These are phyloP conservation scores for Pachypanchax playfairii DNA, from an alignment of 2,113 vertebrate genomes.

Conservation along the genomic window DNA sequence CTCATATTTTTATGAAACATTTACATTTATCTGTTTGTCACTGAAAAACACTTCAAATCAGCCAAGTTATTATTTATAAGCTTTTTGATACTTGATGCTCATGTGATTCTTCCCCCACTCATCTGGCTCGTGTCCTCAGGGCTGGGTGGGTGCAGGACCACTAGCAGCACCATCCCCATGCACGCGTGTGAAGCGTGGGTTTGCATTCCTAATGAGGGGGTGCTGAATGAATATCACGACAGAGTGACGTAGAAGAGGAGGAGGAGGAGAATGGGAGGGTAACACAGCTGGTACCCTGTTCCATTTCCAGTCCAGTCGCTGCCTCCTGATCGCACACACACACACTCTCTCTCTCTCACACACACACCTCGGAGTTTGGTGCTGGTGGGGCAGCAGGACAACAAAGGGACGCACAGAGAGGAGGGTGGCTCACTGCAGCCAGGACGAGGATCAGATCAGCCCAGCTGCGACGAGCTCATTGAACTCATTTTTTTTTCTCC, in stretches of 20 bases:
- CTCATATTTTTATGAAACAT: neutral
- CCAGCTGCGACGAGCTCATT: slow-evolving; percentile 18
- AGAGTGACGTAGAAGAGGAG: slow-evolving; percentile 62
- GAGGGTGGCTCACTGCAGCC: slow-evolving; percentile 28
- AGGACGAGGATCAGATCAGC: slow-evolving; percentile 19
- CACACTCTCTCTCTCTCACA: slow-evolving; percentile 17
- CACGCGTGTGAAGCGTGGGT: slow-evolving; percentile 73
- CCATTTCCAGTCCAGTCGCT: slow-evolving; percentile 46
- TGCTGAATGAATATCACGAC: slow-evolving; percentile 70
- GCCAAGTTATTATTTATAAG: too few relatives aligned
- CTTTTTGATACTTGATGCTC: too few relatives aligned
- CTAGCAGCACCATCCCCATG: slow-evolving; percentile 26
- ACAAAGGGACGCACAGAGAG: slow-evolving; percentile 76
- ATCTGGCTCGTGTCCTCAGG: slow-evolving; percentile 12
- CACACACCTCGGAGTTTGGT: slow-evolving; percentile 35
- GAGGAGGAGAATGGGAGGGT: slow-evolving; percentile 62
- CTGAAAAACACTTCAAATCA: too few relatives aligned
- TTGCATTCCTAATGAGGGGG: slow-evolving; percentile 81
- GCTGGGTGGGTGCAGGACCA: slow-evolving; percentile 10
- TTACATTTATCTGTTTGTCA: too few relatives aligned
- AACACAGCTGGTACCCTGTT: slow-evolving; percentile 79
- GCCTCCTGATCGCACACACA: slow-evolving; percentile 36
- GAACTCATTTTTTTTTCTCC: slow-evolving; percentile 13
- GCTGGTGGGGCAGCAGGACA: slow-evolving; percentile 63
- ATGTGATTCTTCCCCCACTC: neutral